Percentiles rank a stretch among this genome's conserved stretches.
Evolutionary conservation across 2,888 invertebrate genomes (phyloP).

Genomic region (Bhutanitis thaidina): DNA sequence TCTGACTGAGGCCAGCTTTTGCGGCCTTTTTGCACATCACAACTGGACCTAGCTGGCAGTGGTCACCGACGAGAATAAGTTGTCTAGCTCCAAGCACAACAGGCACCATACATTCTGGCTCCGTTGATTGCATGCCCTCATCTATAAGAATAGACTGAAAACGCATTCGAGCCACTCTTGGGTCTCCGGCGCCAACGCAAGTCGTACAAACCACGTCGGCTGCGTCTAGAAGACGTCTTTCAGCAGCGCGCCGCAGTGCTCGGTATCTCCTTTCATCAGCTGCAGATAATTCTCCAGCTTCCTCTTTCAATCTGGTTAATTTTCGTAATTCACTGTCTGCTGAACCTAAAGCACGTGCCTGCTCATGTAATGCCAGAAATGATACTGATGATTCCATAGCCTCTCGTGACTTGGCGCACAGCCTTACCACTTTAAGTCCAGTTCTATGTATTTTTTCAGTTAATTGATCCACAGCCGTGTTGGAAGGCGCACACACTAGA

Average conservation of each 20-base stretch:
- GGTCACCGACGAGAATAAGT: conserved; percentile 98
- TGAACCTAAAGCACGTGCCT: conserved; percentile 96
- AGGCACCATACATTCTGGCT: conserved; percentile 99
- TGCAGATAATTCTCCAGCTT: conserved; percentile 97
- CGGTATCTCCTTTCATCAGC: conserved; percentile 97
- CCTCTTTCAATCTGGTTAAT: conserved; percentile 97
- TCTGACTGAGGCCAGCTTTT: conserved; percentile 97
- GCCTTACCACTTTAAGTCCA: conserved; percentile 94
- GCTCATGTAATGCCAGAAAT: conserved; percentile 97
- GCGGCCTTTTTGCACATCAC: conserved; percentile 99
- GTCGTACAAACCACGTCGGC: conserved; percentile 99
- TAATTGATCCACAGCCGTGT: conserved; percentile 99
- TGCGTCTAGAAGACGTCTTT: conserved; percentile 93
- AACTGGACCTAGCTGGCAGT: conserved; percentile 99
- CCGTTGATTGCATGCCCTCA: conserved; percentile 98
- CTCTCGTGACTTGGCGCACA: conserved; percentile 98
- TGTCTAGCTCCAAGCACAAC: conserved; percentile 98
- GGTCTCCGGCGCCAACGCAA: conserved; percentile 99
- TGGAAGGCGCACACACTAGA: conserved; percentile 98
- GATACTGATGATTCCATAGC: conserved; percentile 99
- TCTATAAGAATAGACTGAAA: conserved; percentile 98
- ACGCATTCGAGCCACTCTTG: conserved; percentile 93
- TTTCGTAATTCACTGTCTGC: conserved; percentile 94
- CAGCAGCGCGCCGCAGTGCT: conserved; percentile 93
- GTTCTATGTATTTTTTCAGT: conserved; percentile 99